These are phyloP conservation scores for Prionace glauca DNA, from an alignment of 2,797 vertebrate genomes.

Conservation along the genomic window DNA sequence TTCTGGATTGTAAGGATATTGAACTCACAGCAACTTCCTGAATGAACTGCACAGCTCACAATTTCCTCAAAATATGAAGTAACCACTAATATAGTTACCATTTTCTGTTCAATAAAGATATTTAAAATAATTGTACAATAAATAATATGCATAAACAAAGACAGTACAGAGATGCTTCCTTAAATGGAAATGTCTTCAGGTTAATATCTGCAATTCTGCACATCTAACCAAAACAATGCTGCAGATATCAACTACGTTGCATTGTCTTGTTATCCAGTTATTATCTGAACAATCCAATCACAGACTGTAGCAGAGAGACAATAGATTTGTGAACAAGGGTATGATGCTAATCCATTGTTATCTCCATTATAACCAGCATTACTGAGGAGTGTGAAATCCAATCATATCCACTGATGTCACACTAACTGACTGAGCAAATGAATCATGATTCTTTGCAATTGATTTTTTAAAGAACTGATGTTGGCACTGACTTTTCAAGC, in stretches of 20 bases:
- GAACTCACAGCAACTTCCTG: not conserved
- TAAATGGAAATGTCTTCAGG: not conserved
- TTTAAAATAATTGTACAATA: not conserved
- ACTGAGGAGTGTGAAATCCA: not conserved
- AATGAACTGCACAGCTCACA: not conserved
- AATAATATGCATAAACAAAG: not conserved
- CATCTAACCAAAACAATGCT: too few relatives aligned
- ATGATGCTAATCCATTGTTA: not conserved
- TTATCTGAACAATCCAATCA: not conserved
- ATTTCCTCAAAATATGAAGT: not conserved
- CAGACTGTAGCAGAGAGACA: not conserved
- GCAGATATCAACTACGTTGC: not conserved
- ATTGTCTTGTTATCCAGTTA: not conserved
- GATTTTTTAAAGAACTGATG: not conserved
- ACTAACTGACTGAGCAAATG: constrained; percentile 16
- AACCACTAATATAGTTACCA: not conserved
- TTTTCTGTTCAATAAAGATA: not conserved
- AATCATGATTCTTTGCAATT: constrained; percentile 15
- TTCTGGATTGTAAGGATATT: not conserved
- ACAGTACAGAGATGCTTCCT: not conserved
- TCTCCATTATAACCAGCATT: not conserved
- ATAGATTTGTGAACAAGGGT: not conserved
- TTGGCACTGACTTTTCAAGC: not conserved
- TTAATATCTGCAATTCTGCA: not conserved
- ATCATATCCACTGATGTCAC: not conserved